Percentiles rank a stretch among this genome's conserved stretches.
phyloP scores from a whole-genome alignment of 2,888 invertebrate genomes.

The Clivina fossor region DNA sequence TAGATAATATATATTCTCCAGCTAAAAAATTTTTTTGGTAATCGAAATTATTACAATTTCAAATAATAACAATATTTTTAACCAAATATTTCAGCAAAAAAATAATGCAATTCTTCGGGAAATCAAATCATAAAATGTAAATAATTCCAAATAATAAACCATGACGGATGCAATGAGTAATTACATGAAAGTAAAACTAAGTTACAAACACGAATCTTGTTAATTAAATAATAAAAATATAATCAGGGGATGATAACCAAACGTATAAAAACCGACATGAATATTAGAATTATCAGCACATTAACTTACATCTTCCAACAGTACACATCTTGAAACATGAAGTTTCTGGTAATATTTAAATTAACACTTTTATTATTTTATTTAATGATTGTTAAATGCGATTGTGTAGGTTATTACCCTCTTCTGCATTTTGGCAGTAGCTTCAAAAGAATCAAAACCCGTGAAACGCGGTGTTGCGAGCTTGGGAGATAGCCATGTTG shows the following conservation, averaged over 20 bases:
- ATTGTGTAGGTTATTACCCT: conserved; percentile 2
- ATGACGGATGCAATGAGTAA: conserved; percentile 11
- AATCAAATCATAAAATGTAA: too few species aligned
- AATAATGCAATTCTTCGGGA: too few species aligned
- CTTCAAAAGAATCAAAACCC: neutral
- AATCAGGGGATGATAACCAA: too few species aligned
- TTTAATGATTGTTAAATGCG: too few species aligned
- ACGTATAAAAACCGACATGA: neutral
- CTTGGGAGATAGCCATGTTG: neutral
- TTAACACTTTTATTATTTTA: too few species aligned
- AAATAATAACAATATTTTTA: too few species aligned
- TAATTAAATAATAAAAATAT: too few species aligned
- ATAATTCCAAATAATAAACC: conserved; percentile 5
- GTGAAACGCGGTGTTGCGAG: neutral
- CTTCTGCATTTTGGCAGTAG: conserved; percentile 1
- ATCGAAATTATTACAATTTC: too few species aligned
- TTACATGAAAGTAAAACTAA: conserved; percentile 17
- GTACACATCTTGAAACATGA: conserved; percentile 10
- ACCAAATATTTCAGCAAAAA: too few species aligned
- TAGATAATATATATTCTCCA: too few species aligned
- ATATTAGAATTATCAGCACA: conserved; percentile 3
- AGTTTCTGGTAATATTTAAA: conserved; percentile 10
- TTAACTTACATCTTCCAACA: conserved; percentile 9
- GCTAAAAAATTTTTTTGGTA: too few species aligned
- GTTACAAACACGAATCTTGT: neutral